Conservation (phyloP, 2,888 invertebrate species). For the Xestia sexstrigata region DNA sequence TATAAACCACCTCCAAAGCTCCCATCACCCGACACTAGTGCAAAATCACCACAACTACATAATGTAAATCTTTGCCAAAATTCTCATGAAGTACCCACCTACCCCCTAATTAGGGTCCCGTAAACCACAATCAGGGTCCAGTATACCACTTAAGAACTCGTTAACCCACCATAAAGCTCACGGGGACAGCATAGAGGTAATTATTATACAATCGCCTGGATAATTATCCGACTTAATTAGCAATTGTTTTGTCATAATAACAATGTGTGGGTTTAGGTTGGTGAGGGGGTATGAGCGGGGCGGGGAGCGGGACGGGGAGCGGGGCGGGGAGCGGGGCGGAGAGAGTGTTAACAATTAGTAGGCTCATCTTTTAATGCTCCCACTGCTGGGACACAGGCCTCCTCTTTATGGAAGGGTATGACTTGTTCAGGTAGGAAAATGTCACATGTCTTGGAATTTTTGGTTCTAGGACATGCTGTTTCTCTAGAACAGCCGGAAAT, state of each 20-base stretch:
- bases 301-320: constrained; percentile 29
- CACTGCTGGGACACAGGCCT: no score
- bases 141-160: constrained; percentile 58
- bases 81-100: constrained; percentile 22
- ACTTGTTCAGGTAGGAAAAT: no score
- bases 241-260: constrained; percentile 78
- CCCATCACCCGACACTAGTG: not conserved
- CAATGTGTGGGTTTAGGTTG: constrained; percentile 60
- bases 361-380: no score
- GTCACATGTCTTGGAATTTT: no score
- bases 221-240: constrained; percentile 73
- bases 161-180: constrained; percentile 61
- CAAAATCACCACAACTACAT: constrained; percentile 6
- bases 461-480: no score
- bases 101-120: constrained; percentile 49
- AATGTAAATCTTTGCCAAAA: constrained; percentile 46
- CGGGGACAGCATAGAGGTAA: constrained; percentile 59
- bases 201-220: constrained; percentile 69
- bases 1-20: not conserved
- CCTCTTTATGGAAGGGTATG: no score
- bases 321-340: no score
- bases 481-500: no score
- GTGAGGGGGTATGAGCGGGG: constrained; percentile 47
- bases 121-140: constrained; percentile 33
- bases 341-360: no score